These are phyloP conservation scores for Stramonita haemastoma DNA, from an alignment of 2,888 invertebrate species.

Conservation along the genomic window DNA sequence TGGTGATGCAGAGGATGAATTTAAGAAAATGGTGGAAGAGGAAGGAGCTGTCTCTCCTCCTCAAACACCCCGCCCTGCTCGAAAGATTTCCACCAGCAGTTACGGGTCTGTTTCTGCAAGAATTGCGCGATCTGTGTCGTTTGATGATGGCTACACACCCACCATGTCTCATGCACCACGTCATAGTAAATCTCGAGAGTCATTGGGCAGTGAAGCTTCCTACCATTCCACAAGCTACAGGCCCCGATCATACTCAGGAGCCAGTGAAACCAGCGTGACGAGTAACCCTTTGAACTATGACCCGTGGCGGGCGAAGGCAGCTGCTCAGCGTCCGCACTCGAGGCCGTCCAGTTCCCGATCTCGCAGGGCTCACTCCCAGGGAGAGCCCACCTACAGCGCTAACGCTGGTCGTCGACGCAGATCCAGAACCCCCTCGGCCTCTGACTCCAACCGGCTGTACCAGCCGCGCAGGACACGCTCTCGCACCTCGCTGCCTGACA, in stretches of 20 bases:
- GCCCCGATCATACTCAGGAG: slow-evolving; percentile 23
- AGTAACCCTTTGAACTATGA: slow-evolving; percentile 33
- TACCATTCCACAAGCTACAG: slow-evolving; percentile 20
- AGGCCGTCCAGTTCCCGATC: neutral
- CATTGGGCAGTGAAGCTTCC: slow-evolving; percentile 30
- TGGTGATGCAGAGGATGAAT: slow-evolving; percentile 31
- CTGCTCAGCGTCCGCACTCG: slow-evolving; percentile 9
- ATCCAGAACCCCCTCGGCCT: neutral
- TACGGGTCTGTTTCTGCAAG: neutral
- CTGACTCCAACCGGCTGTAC: slow-evolving; percentile 16
- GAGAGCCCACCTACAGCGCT: slow-evolving; percentile 30
- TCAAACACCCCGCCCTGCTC: slow-evolving; percentile 27
- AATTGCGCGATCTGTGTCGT: slow-evolving; percentile 33
- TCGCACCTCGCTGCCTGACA: slow-evolving; percentile 13
- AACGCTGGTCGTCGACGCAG: slow-evolving; percentile 30
- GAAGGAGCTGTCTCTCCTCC: neutral
- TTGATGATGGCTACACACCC: slow-evolving; percentile 40
- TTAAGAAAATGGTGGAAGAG: neutral
- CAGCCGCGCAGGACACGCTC: slow-evolving; percentile 35
- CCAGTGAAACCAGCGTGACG: slow-evolving; percentile 24
- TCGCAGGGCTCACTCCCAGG: slow-evolving; percentile 29
- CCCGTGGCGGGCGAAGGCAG: slow-evolving; percentile 36
- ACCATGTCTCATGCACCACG: slow-evolving; percentile 33
- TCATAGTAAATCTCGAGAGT: neutral
- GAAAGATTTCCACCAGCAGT: slow-evolving; percentile 15